Evolutionary conservation across 2,888 invertebrate genomes (phyloP), one percentile per base, ranked within the genome.

Genomic region (Leucania comma): DNA sequence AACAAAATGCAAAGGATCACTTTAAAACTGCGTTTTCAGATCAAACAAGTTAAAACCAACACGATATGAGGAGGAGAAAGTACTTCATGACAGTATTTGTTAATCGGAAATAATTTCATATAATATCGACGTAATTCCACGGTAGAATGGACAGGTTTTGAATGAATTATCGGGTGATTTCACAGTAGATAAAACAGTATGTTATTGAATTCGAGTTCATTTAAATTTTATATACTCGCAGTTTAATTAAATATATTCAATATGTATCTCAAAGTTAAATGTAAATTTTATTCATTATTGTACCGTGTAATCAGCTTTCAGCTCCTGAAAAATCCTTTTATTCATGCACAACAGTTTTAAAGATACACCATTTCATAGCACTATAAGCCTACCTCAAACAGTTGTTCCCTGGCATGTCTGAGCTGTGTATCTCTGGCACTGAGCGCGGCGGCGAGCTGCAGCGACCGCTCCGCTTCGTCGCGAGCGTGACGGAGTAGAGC

Each of bases 391-490:
- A 98, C 98, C 96, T 98, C 98, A 90, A 97, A 97, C 69, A 99
- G 96, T 90, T 99, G 98, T 87, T 98, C 98, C 89, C 98, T 97
- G 59, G 98, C 97, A 87, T 98, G 98, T 87, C 98, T 97, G 68
- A 99, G 96, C 91, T 98, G 98, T 75, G 98, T 97, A 89, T 99
- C 99, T 85, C 98, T 97, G 54, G 98, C 97, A 88, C 98, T 98
- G 32, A 99, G 97, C 86, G 98, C 98, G 14, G 98, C 98, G 10
- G 98, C 98, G 56, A 99, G 96, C 72, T 98, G 97, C 75, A 99
- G 96, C 32, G 98, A 98, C 72, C 98, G 96, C 91, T 99, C 99
- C 0, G 99, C 98, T 88, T 99, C 98, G 89, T 99, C 99, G 53
- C 98, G 96, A 0, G 99, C 99, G 90, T 98, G 98, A 85, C 98